Percentiles rank a stretch among this genome's conserved stretches.
Evolutionary conservation across 2,113 vertebrate species (phyloP).

Genomic region (mouse (Mus musculus)): GRCm39 chr8:67533001-67533500

Average conservation of each 20-base stretch:
- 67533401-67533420: slow-evolving; percentile 1
- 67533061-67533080: not conserved
- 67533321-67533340: not conserved
- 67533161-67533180: not conserved
- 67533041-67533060: not conserved
- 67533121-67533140: not conserved
- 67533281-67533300: not conserved
- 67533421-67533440: not conserved
- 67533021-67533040: not conserved
- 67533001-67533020: not conserved
- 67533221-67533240: not conserved
- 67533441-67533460: not conserved
- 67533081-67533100: not conserved
- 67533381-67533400: not conserved
- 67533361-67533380: not conserved
- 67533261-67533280: not conserved
- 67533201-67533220: not conserved
- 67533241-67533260: not conserved
- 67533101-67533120: not conserved
- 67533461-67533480: not conserved
- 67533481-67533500: not conserved
- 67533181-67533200: not conserved
- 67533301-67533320: not conserved
- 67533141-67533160: not conserved
- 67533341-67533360: not conserved